Base-by-base conservation (phyloP, 2,888 invertebrate genomes). In the Drosophila pseudotalamancana region DNA sequence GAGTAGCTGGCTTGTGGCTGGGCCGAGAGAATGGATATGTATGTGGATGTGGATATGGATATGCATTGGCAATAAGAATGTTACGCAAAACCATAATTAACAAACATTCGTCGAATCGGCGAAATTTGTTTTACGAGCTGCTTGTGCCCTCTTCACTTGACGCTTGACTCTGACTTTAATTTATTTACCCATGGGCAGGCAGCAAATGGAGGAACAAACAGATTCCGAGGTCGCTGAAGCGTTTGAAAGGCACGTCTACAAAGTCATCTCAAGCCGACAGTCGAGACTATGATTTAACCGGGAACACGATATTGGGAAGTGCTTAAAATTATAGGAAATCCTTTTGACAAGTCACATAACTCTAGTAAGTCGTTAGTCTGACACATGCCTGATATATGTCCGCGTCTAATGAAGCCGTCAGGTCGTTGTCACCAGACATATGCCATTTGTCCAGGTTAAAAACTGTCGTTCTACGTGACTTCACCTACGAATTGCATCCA, bases 381-480 rank as follows among this genome's bases (percentile, higher is more conserved):
- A 83, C 83, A 73, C 59, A 50, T 66, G 49, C 39, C 65, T 77
- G 84, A 86, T 77, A 64, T 71, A 85, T 77, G 80, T 55, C 81
- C 77, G 80, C 74, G 72, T 80, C 80, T 84, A 87, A 87, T 87
- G 84, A 87, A 87, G 87, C 77, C 82, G 82, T 84, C 84, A 77
- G 75, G 72, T 74, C 76, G 75, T 86, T 86, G 86, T 86, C 84
- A 87, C 75, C 75, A 80, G 83, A 75, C 80, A 73, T 70, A 72
- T 67, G 69, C 77, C 62, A 86, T 87, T 80, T 79, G 77, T 76
- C 69, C 70, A 65, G 72, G 60, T 67, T 72, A 51, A 61, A 67
- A 87, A 87, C 75, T 64, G 70, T 55, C 62, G 74, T 83, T 77
- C 84, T 90, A 90, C 90, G 90, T 90, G 90, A 90, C 90, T 83